These are phyloP conservation scores for Telenomus remus DNA, from an alignment of 1,140 invertebrate species.

Conservation along the genomic window DNA sequence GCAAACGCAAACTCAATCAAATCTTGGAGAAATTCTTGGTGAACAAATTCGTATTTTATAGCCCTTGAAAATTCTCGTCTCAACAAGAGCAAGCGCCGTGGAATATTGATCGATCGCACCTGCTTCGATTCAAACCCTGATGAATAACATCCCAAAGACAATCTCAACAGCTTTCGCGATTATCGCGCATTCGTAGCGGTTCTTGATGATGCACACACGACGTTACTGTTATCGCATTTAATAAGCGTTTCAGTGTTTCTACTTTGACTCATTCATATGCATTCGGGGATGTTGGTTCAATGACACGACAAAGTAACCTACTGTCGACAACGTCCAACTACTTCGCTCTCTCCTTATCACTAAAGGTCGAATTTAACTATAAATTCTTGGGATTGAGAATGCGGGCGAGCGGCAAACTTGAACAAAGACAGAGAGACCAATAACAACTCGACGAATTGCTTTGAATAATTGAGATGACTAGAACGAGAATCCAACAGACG, in stretches of 20 bases:
- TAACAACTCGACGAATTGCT: conserved; percentile 58
- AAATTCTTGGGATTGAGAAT: conserved; percentile 57
- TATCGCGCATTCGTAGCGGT: conserved; percentile 9
- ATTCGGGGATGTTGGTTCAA: conserved; percentile 11
- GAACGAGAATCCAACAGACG: conserved; percentile 55
- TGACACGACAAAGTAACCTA: conserved; percentile 18
- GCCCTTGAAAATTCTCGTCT: conserved; percentile 36
- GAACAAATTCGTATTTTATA: conserved; percentile 30
- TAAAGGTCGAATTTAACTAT: conserved; percentile 53
- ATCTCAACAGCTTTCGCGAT: conserved; percentile 21
- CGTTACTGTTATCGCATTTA: conserved; percentile 18
- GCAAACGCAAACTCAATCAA: conserved; percentile 25
- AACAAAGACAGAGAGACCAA: conserved; percentile 40
- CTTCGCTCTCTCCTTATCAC: conserved; percentile 13
- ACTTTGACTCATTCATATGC: conserved; percentile 5
- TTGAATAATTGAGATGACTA: conserved; percentile 63
- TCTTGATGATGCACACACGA: conserved; percentile 11
- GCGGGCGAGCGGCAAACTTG: conserved; percentile 19
- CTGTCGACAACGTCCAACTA: conserved; percentile 38
- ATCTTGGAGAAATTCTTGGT: conserved; percentile 24
- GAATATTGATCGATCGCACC: conserved; percentile 45
- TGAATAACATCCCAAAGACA: conserved; percentile 45
- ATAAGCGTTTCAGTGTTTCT: conserved; percentile 13
- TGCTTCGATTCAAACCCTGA: conserved; percentile 21
- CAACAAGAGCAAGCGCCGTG: conserved; percentile 31